Base-by-base conservation (phyloP, 2,113 vertebrate genomes). In the Lepisosteus osseus region DNA sequence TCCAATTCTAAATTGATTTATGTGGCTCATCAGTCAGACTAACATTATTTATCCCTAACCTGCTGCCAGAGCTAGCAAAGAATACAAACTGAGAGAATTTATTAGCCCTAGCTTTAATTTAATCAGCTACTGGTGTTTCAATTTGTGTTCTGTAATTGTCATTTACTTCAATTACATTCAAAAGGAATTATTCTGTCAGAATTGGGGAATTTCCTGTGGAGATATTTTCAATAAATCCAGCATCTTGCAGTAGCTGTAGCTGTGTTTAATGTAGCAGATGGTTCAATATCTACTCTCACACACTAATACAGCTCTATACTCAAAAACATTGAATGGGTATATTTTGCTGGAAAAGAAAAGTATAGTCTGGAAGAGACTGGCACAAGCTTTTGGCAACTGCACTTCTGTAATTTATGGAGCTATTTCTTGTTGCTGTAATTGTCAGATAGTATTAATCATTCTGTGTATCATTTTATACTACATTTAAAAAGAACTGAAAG, bases 41-140 rank as follows among this genome's bases (percentile, higher is more conserved):
- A 84, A 68, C 86, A 84, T 83, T 86, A 86, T 83, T 88, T 89
- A 86, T 75, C 29, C 66, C 66, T 54, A 3, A 7, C 15, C 15
- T 79, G 85, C 83, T 80, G 77, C 82, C 71, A 71, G 65, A 77
- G 65, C 76, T 88, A 77, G 78, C 73, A 77, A 69, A 80, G 79
- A 74, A 80, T 81, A 72, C 80, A 84, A 71, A 84, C 78, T 82
- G 57, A 74, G 73, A 78, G 69, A 87, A 88, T 85, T 87, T 90
- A 84, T 89, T 86, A 86, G 77, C 71, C 67, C 83, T 78, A 81
- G 78, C 79, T 70, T 40, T 86, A 88, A 93, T 88, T 87, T 84
- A 86, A 91, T 91, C 85, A 86, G 83, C 72, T 73, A 51, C 47
- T 9, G 47, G 5, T 51, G 85, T 85, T 92, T 88, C 84, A 90